Conservation (phyloP, 1,140 invertebrate genomes). For the Lepidurus couesii region DNA sequence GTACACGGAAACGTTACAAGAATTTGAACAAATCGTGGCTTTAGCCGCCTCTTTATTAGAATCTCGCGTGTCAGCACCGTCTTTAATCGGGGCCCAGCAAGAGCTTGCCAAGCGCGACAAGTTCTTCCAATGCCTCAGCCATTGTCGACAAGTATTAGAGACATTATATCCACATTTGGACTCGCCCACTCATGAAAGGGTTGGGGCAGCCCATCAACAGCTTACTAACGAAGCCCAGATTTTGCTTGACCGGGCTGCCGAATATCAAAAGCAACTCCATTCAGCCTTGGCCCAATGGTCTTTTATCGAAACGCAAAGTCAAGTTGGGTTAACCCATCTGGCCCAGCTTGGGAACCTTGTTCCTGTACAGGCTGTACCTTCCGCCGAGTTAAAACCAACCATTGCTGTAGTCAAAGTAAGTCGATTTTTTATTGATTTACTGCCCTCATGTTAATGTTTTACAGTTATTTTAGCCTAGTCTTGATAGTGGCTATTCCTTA, state of each 20-base stretch:
- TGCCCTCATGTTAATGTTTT: neutral
- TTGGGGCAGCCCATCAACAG: slow-evolving; percentile 65
- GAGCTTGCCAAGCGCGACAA: slow-evolving; percentile 82
- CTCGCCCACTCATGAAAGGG: slow-evolving; percentile 63
- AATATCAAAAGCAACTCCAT: slow-evolving; percentile 70
- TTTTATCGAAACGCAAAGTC: slow-evolving; percentile 72
- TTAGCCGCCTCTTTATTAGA: slow-evolving; percentile 70
- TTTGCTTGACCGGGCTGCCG: slow-evolving; percentile 70
- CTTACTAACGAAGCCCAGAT: slow-evolving; percentile 64
- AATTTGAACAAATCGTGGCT: slow-evolving; percentile 75
- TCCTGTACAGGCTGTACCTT: neutral
- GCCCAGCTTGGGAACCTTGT: slow-evolving; percentile 22
- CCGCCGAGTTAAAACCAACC: neutral
- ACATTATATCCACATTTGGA: slow-evolving; percentile 76
- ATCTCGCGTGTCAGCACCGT: slow-evolving; percentile 63
- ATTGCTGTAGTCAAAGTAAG: slow-evolving; percentile 20
- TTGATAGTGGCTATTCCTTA: neutral
- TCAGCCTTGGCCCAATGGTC: slow-evolving; percentile 75
- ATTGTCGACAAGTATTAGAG: slow-evolving; percentile 70
- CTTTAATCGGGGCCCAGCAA: slow-evolving; percentile 68
- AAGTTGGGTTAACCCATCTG: slow-evolving; percentile 56
- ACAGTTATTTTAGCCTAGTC: neutral
- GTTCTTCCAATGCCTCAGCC: slow-evolving; percentile 79
- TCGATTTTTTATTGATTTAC: neutral
- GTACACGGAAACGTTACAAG: slow-evolving; percentile 76